Percentiles rank a stretch among this genome's conserved stretches.
Evolutionary conservation across 2,113 vertebrate species (phyloP).

Genomic region (Trinectes maculatus): DNA sequence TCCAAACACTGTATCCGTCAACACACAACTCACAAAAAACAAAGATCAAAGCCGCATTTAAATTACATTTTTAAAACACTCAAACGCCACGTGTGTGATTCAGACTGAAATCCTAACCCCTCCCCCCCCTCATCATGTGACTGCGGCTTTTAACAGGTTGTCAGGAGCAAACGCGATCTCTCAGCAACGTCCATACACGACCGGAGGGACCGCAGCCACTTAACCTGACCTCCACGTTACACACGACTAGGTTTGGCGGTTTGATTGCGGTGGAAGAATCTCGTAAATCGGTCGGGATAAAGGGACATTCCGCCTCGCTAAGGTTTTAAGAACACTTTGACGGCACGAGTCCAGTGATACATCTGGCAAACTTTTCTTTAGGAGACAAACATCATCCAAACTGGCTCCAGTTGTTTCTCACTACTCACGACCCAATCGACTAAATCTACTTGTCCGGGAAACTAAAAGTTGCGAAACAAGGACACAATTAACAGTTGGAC

Average conservation of each 20-base stretch:
- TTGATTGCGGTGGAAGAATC: constrained; percentile 9
- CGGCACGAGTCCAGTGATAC: neutral
- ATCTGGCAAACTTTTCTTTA: neutral
- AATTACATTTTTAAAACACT: no score
- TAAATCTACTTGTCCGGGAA: no score
- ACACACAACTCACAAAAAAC: no score
- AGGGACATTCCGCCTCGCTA: no score
- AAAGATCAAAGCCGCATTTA: no score
- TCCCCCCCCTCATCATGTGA: constrained; percentile 4
- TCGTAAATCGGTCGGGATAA: constrained; percentile 22
- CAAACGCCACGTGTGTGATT: no score
- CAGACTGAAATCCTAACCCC: constrained; percentile 1
- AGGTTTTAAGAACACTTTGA: constrained; percentile 1
- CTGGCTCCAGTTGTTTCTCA: constrained; percentile 17
- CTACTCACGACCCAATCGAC: neutral
- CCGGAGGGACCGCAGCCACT: constrained; percentile 38
- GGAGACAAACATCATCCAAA: constrained; percentile 27
- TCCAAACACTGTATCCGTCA: no score
- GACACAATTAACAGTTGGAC: no score
- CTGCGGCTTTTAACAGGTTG: no score
- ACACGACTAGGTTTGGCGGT: constrained; percentile 24
- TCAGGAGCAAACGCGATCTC: constrained; percentile 59
- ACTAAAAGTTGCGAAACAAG: no score
- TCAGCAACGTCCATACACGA: constrained; percentile 47
- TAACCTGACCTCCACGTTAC: constrained; percentile 51